These are phyloP conservation scores for Diorhabda elongata DNA, from an alignment of 1,140 invertebrate species.

Conservation along the genomic window DNA sequence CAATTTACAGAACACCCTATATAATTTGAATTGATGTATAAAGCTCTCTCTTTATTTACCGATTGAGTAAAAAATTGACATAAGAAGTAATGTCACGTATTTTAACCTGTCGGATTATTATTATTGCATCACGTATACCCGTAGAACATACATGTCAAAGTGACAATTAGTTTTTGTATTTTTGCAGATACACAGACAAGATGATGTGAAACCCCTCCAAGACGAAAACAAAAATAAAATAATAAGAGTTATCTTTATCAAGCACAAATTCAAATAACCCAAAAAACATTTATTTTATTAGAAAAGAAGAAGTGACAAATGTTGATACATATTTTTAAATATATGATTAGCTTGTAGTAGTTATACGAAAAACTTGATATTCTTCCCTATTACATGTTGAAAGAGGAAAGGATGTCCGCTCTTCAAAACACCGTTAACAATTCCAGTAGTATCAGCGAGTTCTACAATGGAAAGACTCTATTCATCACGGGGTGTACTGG, in stretches of 20 bases:
- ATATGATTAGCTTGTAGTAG: conserved; percentile 1
- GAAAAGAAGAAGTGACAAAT: background rate
- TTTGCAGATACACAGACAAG: background rate
- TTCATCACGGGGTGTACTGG: conserved; percentile 45
- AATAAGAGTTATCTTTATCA: background rate
- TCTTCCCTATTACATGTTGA: conserved; percentile 22
- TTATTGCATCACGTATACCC: no score
- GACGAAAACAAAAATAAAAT: background rate
- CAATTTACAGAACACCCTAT: no score
- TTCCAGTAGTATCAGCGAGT: conserved; percentile 34
- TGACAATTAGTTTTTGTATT: background rate
- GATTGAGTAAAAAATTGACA: no score
- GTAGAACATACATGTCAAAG: background rate
- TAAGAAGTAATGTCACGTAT: no score
- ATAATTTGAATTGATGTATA: no score
- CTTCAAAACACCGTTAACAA: background rate
- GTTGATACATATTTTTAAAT: background rate
- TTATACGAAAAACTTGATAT: background rate
- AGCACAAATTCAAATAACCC: background rate
- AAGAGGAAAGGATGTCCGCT: conserved; percentile 18
- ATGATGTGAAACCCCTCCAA: background rate
- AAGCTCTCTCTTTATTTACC: no score
- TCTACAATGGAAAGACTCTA: conserved; percentile 43
- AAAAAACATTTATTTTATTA: background rate
- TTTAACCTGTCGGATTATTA: no score